A percentile compares a stretch with the other conserved stretches of the same genome.
Conservation (phyloP, 2,113 vertebrate species). For the Hyla sarda region DNA sequence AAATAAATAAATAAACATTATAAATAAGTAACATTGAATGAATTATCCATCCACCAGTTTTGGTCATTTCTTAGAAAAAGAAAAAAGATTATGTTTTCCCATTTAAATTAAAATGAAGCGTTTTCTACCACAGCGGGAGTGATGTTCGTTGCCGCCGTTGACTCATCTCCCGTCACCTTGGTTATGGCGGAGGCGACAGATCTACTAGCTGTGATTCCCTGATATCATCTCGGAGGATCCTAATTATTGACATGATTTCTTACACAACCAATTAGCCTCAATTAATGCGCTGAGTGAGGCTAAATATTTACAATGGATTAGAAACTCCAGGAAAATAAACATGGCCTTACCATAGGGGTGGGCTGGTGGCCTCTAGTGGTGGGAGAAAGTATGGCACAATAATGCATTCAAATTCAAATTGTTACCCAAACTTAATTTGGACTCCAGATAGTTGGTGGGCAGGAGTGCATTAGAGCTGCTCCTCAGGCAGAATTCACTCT, state of each 20-base stretch:
- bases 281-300: not conserved
- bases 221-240: conserved; percentile 17
- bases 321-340: not conserved
- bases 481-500: too few relatives aligned
- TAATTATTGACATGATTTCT: conserved; percentile 4
- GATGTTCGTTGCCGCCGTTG: not conserved
- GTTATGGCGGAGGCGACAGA: not conserved
- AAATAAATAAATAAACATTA: too few relatives aligned
- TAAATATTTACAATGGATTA: not conserved
- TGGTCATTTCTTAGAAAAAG: not conserved
- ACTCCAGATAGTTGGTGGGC: too few relatives aligned
- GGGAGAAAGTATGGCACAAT: not conserved
- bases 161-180: not conserved
- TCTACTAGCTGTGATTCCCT: not conserved
- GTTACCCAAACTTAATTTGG: too few relatives aligned
- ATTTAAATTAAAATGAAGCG: not conserved
- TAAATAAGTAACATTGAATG: too few relatives aligned
- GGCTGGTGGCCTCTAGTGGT: not conserved
- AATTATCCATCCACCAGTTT: not conserved
- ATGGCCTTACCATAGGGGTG: not conserved
- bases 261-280: not conserved
- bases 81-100: not conserved
- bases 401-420: too few relatives aligned
- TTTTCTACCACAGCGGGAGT: not conserved
- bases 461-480: too few relatives aligned